Conservation (phyloP, 2,888 invertebrate species). For the Drosophila parthenogenetica region DNA sequence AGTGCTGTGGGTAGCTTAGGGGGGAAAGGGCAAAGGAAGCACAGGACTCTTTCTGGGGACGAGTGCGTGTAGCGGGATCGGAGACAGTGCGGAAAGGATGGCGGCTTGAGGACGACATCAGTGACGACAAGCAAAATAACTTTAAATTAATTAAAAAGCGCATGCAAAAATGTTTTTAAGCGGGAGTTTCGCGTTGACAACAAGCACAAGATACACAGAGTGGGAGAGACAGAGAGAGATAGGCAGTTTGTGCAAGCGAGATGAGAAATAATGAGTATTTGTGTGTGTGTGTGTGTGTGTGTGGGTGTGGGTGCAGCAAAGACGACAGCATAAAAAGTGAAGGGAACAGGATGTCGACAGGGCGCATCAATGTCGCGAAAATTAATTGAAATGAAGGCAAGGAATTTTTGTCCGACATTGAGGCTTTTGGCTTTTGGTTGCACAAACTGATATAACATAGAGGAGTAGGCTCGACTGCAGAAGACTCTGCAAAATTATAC, state of each 20-base stretch:
- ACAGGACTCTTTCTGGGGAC: no score
- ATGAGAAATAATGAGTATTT: neutral
- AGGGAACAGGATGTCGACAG: conserved; percentile 45
- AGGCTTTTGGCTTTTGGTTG: conserved; percentile 8
- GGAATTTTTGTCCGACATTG: conserved; percentile 54
- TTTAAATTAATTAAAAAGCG: conserved; percentile 80
- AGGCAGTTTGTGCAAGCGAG: neutral
- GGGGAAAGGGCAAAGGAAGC: neutral
- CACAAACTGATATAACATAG: conserved; percentile 47
- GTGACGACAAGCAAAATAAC: conserved; percentile 73
- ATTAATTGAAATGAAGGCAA: conserved; percentile 78
- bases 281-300: neutral
- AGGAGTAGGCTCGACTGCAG: neutral
- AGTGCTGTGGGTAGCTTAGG: conserved; percentile 1
- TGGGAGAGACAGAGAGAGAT: neutral
- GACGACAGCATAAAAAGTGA: conserved; percentile 19
- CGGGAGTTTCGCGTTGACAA: conserved; percentile 49
- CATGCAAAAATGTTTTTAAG: conserved; percentile 74
- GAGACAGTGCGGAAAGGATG: neutral
- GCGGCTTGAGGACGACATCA: conserved; percentile 38
- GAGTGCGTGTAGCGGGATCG: neutral
- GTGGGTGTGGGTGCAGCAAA: conserved; percentile 9
- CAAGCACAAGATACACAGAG: conserved; percentile 38
- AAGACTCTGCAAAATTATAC: no score
- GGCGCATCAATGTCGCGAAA: conserved; percentile 76